Evolutionary conservation across 2,888 invertebrate genomes (phyloP).

Genomic region (Pegoplata infirma): DNA sequence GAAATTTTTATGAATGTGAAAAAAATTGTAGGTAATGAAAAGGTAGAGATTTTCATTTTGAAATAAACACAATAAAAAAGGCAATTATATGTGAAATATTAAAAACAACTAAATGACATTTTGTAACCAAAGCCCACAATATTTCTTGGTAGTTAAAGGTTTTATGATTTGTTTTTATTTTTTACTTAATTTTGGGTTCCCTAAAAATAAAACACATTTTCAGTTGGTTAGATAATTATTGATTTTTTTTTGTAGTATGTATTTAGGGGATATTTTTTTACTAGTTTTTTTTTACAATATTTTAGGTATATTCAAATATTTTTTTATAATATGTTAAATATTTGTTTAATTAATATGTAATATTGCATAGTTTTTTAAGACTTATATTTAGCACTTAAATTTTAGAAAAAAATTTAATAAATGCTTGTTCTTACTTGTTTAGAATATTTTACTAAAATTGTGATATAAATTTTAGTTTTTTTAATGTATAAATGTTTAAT

Average conservation of each 20-base stretch:
- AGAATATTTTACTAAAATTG: not conserved
- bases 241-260: conserved; percentile 54
- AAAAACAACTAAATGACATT: not conserved
- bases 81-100: conserved; percentile 14
- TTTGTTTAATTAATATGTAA: conserved; percentile 32
- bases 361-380: conserved; percentile 40
- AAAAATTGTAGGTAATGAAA: conserved; percentile 21
- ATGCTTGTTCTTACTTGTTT: conserved; percentile 2
- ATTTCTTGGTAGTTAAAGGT: not conserved
- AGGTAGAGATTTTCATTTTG: conserved; percentile 6
- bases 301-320: conserved; percentile 12
- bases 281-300: conserved; percentile 24
- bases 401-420: conserved; percentile 4
- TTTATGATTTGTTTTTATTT: conserved; percentile 20
- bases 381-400: conserved; percentile 3
- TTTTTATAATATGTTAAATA: not conserved
- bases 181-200: not conserved
- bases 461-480: not conserved
- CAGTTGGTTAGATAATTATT: conserved; percentile 57
- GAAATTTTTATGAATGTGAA: conserved; percentile 25
- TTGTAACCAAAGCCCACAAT: not conserved
- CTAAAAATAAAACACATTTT: conserved; percentile 59
- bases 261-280: conserved; percentile 42
- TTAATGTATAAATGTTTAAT: not conserved
- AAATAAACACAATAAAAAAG: conserved; percentile 1